Conservation (phyloP, 2,888 invertebrate species). For the Ephialtes manifestator region DNA sequence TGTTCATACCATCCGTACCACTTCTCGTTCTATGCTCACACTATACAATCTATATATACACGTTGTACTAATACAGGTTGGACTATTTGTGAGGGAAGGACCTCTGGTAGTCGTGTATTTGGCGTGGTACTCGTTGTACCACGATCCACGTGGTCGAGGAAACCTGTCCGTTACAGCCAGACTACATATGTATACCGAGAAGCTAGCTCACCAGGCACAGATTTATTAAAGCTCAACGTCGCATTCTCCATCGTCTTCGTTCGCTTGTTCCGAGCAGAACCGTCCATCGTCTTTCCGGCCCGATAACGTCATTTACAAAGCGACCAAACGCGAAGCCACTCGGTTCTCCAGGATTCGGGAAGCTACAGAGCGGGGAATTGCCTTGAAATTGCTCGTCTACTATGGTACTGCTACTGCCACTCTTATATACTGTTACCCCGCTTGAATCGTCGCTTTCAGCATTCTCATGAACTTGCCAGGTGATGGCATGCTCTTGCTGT, state of each 20-base stretch:
- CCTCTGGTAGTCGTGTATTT: slow-evolving; percentile 19
- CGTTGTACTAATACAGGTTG: slow-evolving; percentile 31
- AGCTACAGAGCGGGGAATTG: slow-evolving; percentile 35
- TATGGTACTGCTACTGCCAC: slow-evolving; percentile 12
- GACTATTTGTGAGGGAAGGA: background rate
- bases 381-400: slow-evolving; percentile 47
- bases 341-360: slow-evolving; percentile 33
- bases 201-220: slow-evolving; percentile 24
- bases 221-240: slow-evolving; percentile 67
- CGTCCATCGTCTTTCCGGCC: slow-evolving; percentile 27
- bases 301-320: slow-evolving; percentile 57
- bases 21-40: slow-evolving; percentile 4
- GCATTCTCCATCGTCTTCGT: slow-evolving; percentile 6
- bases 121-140: slow-evolving; percentile 20
- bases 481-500: too few relatives aligned
- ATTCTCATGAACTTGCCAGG: background rate
- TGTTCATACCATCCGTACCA: background rate
- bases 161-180: slow-evolving; percentile 64
- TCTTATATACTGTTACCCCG: background rate
- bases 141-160: slow-evolving; percentile 39
- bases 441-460: slow-evolving; percentile 29
- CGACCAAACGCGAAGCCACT: slow-evolving; percentile 22
- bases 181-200: background rate
- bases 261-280: slow-evolving; percentile 15
- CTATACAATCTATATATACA: background rate